Evolutionary conservation across 2,888 invertebrate species (phyloP).

Genomic region (Maniola hyperantus): DNA sequence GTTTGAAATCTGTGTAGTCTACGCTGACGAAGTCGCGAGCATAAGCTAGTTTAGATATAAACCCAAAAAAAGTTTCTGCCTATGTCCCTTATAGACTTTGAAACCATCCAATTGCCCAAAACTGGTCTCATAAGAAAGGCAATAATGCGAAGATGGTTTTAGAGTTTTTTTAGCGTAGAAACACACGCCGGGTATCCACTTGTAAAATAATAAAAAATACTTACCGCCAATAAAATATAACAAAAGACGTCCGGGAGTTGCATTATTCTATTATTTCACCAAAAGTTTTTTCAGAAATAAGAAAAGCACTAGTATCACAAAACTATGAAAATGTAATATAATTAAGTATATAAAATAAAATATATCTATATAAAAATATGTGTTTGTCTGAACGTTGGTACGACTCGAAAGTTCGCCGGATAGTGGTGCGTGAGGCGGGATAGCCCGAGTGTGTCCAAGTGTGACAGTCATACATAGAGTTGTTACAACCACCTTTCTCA

Average conservation of each 20-base stretch:
- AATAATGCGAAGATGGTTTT: too few species aligned
- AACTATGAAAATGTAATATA: constrained; percentile 10
- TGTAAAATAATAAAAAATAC: constrained; percentile 39
- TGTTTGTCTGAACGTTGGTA: constrained; percentile 47
- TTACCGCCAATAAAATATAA: constrained; percentile 63
- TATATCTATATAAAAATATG: constrained; percentile 34
- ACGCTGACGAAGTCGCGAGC: too few species aligned
- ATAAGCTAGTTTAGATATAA: too few species aligned
- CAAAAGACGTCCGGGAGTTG: constrained; percentile 54
- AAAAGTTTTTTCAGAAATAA: constrained; percentile 25
- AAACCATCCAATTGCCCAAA: too few species aligned
- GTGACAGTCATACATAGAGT: constrained; percentile 55
- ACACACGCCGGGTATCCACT: too few species aligned
- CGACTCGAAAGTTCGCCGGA: constrained; percentile 56
- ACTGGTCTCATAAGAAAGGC: too few species aligned
- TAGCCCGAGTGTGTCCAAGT: constrained; percentile 54
- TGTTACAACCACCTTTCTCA: constrained; percentile 47
- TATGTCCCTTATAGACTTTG: too few species aligned
- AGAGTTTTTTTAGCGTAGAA: too few species aligned
- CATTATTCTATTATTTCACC: constrained; percentile 54
- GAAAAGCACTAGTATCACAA: constrained; percentile 28
- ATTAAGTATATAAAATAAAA: constrained; percentile 34
- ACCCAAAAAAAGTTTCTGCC: too few species aligned
- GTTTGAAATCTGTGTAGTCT: too few species aligned
- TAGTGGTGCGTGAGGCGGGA: constrained; percentile 55